A percentile compares a stretch with the other conserved stretches of the same genome.
Conservation (phyloP, 2,113 vertebrate genomes). For the Cheirogaleus medius region DNA sequence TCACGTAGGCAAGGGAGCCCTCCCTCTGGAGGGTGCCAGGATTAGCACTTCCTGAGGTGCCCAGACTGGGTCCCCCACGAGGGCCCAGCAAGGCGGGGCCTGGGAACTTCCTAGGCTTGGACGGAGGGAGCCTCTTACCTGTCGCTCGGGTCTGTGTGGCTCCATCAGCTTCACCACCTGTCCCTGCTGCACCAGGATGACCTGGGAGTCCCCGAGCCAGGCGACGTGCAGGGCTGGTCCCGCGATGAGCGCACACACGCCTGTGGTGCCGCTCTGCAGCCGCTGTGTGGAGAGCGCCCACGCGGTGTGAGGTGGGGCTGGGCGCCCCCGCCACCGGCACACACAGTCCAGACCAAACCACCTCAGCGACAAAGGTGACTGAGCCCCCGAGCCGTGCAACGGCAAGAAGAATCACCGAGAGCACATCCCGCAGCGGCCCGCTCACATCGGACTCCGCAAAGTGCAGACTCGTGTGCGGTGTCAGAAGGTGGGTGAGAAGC, state of each 20-base stretch:
- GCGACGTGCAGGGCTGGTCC: constrained; percentile 88
- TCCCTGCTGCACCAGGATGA: constrained; percentile 90
- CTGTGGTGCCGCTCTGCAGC: constrained; percentile 94
- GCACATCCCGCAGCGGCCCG: background rate
- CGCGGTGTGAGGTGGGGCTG: fast-evolving
- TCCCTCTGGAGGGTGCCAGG: background rate
- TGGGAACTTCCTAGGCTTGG: background rate
- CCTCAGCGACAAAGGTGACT: background rate
- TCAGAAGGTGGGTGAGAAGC: background rate
- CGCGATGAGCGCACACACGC: constrained; percentile 88
- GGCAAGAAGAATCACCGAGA: no score
- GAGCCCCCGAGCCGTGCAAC: fast-evolving
- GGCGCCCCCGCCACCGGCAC: fast-evolving
- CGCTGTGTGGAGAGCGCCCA: constrained; percentile 82
- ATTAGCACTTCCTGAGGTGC: background rate
- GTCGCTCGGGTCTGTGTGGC: constrained; percentile 96
- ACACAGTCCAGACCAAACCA: fast-evolving
- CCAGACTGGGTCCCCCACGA: background rate
- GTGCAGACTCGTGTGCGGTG: fast-evolving
- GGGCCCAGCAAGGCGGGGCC: no score
- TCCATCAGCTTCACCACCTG: constrained; percentile 92
- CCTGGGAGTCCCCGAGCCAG: constrained; percentile 97
- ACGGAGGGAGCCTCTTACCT: constrained; percentile 83
- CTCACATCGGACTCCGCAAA: background rate
- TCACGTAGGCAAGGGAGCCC: background rate